Conservation (phyloP, 2,888 invertebrate species). For the Cylloceria caligata region DNA sequence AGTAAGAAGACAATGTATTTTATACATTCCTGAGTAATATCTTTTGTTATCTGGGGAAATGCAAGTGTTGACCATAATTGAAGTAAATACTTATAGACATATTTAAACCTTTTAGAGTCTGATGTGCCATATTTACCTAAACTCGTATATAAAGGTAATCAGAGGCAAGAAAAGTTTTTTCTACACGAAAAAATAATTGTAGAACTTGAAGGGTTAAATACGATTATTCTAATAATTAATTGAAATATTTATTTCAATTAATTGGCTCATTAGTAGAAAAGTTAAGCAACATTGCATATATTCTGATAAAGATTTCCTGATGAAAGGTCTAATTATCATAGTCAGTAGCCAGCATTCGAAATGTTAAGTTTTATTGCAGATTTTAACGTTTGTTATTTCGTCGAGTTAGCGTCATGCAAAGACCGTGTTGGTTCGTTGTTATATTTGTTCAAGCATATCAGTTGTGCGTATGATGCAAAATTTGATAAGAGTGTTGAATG, state of each 20-base stretch:
- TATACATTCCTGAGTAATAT: background rate
- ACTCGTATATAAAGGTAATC: too few species aligned
- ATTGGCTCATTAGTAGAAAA: constrained; percentile 17
- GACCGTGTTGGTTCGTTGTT: background rate
- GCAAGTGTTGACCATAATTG: background rate
- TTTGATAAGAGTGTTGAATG: constrained; percentile 35
- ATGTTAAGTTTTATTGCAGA: background rate
- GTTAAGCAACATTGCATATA: background rate
- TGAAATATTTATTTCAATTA: background rate
- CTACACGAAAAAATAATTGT: too few species aligned
- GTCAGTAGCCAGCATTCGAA: constrained; percentile 35
- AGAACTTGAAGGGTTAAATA: too few species aligned
- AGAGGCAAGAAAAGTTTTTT: too few species aligned
- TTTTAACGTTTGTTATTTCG: constrained; percentile 14
- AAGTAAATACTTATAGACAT: background rate
- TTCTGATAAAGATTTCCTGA: constrained; percentile 13
- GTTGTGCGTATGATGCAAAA: constrained; percentile 36
- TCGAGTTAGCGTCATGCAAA: constrained; percentile 41
- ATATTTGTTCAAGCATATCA: background rate
- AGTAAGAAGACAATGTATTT: too few species aligned
- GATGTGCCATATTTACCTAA: too few species aligned
- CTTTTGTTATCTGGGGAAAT: background rate
- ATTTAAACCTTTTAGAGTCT: too few species aligned
- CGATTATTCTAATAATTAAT: background rate
- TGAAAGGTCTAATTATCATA: constrained; percentile 20